Percentiles rank a stretch among this genome's conserved stretches.
These are phyloP conservation scores for Loripinus fragilis DNA, from an alignment of 2,888 invertebrate genomes.

Conservation along the genomic window DNA sequence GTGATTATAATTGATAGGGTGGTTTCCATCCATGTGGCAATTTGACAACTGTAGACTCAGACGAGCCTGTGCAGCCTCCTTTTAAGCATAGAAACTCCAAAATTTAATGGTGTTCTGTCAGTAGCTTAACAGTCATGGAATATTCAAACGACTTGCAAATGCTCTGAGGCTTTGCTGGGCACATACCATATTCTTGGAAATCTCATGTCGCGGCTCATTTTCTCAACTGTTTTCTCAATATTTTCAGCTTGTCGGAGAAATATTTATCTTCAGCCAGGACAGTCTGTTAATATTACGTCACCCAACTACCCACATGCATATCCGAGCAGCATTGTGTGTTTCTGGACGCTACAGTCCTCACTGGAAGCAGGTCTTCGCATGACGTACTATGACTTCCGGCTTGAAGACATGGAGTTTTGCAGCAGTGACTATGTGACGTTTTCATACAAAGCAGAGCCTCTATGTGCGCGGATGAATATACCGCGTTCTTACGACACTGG, in stretches of 20 bases:
- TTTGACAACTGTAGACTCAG: no score
- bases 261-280: constrained; percentile 1
- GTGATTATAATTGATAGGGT: no score
- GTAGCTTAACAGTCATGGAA: no score
- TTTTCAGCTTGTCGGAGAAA: constrained; percentile 1
- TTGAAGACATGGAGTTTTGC: constrained; percentile 44
- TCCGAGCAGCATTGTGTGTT: constrained; percentile 43
- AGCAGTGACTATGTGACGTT: constrained; percentile 44
- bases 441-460: constrained; percentile 22
- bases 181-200: no score
- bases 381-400: constrained; percentile 38
- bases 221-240: no score
- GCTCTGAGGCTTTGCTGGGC: no score
- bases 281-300: constrained; percentile 35
- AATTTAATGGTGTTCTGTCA: no score
- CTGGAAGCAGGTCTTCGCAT: constrained; percentile 24
- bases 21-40: no score
- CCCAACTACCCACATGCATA: constrained; percentile 42
- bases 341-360: constrained; percentile 30
- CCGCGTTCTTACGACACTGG: constrained; percentile 16
- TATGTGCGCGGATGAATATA: constrained; percentile 24
- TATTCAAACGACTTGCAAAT: no score
- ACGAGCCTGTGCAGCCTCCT: no score
- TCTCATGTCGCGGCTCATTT: no score
- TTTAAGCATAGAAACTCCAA: no score